Evolutionary conservation across 2,888 invertebrate genomes (phyloP), one percentile per base, ranked within the genome.

Genomic region (Molanna angustata): DNA sequence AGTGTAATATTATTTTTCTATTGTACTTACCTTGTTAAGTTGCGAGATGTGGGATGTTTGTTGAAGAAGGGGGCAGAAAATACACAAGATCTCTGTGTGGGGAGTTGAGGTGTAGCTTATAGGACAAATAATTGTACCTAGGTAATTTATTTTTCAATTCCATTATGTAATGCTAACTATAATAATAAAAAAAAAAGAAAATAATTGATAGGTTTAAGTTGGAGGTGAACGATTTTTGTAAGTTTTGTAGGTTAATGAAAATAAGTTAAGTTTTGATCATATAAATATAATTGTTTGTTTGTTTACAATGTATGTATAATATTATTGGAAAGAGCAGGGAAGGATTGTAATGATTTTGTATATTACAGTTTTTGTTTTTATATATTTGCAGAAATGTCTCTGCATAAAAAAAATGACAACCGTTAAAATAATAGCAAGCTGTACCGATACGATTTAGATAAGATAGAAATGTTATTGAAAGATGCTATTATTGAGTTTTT

Each of bases 101-200:
- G 17, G 22, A 43, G 49, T 35, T 39, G 50, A n/a, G 35, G 46
- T 31, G 27, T 51, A 48, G 52, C 40, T 48, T 44, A 37, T 56
- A 54, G 56, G 74, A 73, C 71, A 74, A 59, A 60, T 74, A 70
- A 75, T 74, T 76, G 75, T 77, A 77, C 76, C 76, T 77, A 77
- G 77, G 74, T 77, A 77, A 77, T 77, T 77, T 77, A 77, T 77
- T 77, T 74, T 76, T 74, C 71, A 76, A 77, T 77, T 77, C 76
- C 77, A 76, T 70, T 76, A 59, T 54, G 59, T 76, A 76, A 74
- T 76, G 74, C 74, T 75, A 75, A 75, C 69, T 72, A 49, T 44
- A 49, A 45, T 52, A 46, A 20, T 42, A 39, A 41, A 41, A n/a
- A 14, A 13, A 43, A 35, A 37, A 45, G 13, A 54, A 46, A 46